Evolutionary conservation across 2,888 invertebrate species (phyloP).

Genomic region (Rotaria sp.): DNA sequence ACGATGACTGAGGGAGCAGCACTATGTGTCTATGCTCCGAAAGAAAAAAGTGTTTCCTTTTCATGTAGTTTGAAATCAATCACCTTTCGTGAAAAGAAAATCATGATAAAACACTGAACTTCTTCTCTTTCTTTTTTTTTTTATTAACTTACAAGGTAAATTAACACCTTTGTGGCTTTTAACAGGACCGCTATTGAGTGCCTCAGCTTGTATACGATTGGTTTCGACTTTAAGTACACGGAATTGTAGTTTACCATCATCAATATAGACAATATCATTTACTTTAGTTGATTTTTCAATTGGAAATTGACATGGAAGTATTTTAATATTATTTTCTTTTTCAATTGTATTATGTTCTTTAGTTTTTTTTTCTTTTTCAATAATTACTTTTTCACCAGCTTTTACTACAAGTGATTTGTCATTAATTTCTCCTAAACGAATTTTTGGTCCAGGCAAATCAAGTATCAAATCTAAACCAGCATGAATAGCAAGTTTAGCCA

Average conservation of each 20-base stretch:
- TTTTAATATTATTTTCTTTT: background rate
- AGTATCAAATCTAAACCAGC: slow-evolving; percentile 6
- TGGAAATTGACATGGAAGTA: background rate
- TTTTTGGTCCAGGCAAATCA: slow-evolving; percentile 4
- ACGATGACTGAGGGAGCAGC: no score
- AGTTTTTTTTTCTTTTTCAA: background rate
- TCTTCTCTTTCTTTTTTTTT: no score
- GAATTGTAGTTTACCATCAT: slow-evolving; percentile 3
- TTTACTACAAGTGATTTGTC: slow-evolving; percentile 58
- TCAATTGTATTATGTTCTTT: background rate
- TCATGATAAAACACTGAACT: no score
- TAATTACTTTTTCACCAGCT: slow-evolving; percentile 43
- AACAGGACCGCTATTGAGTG: background rate
- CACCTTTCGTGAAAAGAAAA: no score
- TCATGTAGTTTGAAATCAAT: no score
- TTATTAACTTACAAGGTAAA: background rate
- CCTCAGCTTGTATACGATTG: background rate
- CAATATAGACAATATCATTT: slow-evolving; percentile 15
- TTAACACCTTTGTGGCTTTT: slow-evolving; percentile 18
- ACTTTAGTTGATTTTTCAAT: background rate
- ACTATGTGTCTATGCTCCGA: no score
- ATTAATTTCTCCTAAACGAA: slow-evolving; percentile 43
- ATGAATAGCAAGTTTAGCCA: background rate
- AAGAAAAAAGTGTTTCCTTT: no score
- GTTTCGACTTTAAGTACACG: background rate